Evolutionary conservation across 2,888 invertebrate genomes (phyloP), one percentile per base, ranked within the genome.

Genomic region (Tanypteryx hageni): DNA sequence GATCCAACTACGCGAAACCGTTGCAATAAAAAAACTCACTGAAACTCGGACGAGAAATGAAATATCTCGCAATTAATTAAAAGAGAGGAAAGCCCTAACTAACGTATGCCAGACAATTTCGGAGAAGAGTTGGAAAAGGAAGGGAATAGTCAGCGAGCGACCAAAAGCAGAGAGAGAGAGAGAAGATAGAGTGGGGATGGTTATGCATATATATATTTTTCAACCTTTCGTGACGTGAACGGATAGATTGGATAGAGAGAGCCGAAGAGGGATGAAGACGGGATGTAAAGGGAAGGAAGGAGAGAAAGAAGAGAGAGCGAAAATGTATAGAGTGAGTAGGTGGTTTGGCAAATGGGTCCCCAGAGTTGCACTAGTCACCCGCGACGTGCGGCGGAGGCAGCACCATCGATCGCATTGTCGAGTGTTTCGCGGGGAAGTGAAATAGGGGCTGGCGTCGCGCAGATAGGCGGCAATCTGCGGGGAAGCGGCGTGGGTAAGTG

Each of bases 331-430:
- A 56, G 56, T 3, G 56, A 13, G 56, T 5, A 16, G 57, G 16
- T 1, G 44, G 82, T 31, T 16, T 82, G 31, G 31, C 31, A 61
- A 86, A 86, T 86, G 61, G 61, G 86, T 57, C 86, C 86, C 61
- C 27, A 10, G 59, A 61, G 86, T 86, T 61, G 61, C 86, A 16
- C 14, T 10, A 31, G 61, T 13, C 59, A 61, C 31, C 86, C 31
- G 31, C 86, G 61, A 86, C 86, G 61, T 27, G 8, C 61, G 61
- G 61, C 16, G 86, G 31, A 86, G 22, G 14, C 22, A 27, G 16
- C 59, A 61, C 61, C 86, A 31, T 86, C 86, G 86, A 86, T 61
- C 86, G 86, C 27, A 86, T 27, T 16, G 86, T 59, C 27, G 86
- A 61, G 61, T 27, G 86, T 86, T 86, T 61, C 61, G 86, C 31